These are phyloP conservation scores for Philypnodon macrostomus DNA, from an alignment of 2,797 vertebrate genomes.

Conservation along the genomic window DNA sequence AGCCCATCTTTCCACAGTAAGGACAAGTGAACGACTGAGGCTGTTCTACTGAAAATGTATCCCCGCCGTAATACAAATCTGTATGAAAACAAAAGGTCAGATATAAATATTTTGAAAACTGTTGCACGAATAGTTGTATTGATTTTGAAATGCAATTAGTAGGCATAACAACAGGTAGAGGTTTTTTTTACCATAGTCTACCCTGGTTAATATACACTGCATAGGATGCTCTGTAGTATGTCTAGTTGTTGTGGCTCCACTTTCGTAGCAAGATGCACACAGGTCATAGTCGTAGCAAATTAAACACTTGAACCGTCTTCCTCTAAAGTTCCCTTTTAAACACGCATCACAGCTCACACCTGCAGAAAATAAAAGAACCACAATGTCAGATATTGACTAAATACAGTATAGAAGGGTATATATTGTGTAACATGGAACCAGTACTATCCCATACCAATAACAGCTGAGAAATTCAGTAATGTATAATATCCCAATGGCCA, in stretches of 20 bases:
- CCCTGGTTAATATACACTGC: slow-evolving; percentile 99
- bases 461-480: too few species aligned
- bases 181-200: slow-evolving; percentile 93
- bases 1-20: slow-evolving; percentile 99
- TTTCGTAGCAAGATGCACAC: slow-evolving; percentile 98
- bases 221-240: slow-evolving; percentile 99
- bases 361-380: slow-evolving; percentile 47
- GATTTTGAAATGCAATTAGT: too few species aligned
- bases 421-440: too few species aligned
- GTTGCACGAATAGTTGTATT: too few species aligned
- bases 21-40: slow-evolving; percentile 99
- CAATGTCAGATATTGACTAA: too few species aligned
- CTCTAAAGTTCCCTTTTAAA: slow-evolving; percentile 99
- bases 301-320: slow-evolving; percentile 98
- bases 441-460: too few species aligned
- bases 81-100: slow-evolving; percentile 34
- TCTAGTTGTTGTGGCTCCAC: slow-evolving; percentile 95
- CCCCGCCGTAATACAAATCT: slow-evolving; percentile 99
- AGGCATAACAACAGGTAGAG: background rate
- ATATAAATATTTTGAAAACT: background rate
- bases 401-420: too few species aligned
- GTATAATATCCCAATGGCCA: too few species aligned
- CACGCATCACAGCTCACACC: slow-evolving; percentile 99
- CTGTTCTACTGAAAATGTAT: slow-evolving; percentile 98
- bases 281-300: slow-evolving; percentile 99